Base-by-base conservation (phyloP, 1,140 invertebrate genomes). In the Neodiprion virginianus region DNA sequence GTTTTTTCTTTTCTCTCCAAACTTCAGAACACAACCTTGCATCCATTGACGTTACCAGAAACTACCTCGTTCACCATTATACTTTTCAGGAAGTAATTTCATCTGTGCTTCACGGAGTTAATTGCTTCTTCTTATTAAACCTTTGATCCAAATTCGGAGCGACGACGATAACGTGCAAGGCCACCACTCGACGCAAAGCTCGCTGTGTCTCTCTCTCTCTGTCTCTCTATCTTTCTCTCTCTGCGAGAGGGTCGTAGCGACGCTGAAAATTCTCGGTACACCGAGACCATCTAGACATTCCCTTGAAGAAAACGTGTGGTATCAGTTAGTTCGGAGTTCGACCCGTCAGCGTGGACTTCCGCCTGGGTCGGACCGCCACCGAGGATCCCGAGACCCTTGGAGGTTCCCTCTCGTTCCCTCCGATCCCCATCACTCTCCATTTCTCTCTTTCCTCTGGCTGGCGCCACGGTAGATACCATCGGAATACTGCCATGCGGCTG, bases 271-370 rank as follows among this genome's bases (percentile, higher is more conserved):
- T 61, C 53, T 61, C 53, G n/a, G 53, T 61, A 61, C 53, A 61
- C 53, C 11, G n/a, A 61, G 4, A 61, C n/a, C 53, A 61, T 61
- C 7, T 12, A 61, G n/a, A 61, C 53, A 8, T 40, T 40, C 53
- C 7, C 53, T 61, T 17, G 11, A 8, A 17, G 53, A 7, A 61
- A 17, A 61, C 53, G 53, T 61, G 53, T 61, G 53, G 53, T 61
- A 61, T 61, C 53, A 61, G 53, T 61, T 61, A 61, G 11, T 12
- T 61, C 53, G 53, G 53, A 61, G 53, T 61, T 61, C 53, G 53
- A 17, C n/a, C 53, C 53, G 53, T 14, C 53, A 61, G 53, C 7
- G 53, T 17, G 53, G 53, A 61, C 53, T 61, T 61, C 53, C 53
- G 53, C 53, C 53, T 8, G 11, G 28, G 28, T 40, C 28, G 28